Conservation (phyloP, 2,888 invertebrate genomes). For the Sturmia bella region DNA sequence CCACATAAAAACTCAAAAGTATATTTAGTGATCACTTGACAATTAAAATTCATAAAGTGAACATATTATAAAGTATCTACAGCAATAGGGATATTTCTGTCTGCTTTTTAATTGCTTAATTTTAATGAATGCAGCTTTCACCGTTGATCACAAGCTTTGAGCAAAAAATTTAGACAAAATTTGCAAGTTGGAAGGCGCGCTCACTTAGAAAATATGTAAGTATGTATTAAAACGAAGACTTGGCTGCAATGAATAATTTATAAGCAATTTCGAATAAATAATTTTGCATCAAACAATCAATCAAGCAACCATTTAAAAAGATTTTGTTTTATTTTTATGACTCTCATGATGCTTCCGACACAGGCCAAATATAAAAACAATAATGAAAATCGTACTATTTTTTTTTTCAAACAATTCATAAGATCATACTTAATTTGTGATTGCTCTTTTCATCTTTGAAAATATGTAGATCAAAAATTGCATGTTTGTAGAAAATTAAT, state of each 20-base stretch:
- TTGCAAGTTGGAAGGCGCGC: too few relatives aligned
- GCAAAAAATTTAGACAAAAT: too few relatives aligned
- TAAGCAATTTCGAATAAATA: constrained; percentile 17
- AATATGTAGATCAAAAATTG: not conserved
- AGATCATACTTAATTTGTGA: constrained; percentile 7
- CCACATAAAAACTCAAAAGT: too few relatives aligned
- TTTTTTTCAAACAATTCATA: constrained; percentile 1
- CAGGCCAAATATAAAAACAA: constrained; percentile 28
- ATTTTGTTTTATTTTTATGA: constrained; percentile 13
- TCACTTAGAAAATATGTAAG: too few relatives aligned
- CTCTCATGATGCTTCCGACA: not conserved
- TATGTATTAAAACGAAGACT: constrained; percentile 5
- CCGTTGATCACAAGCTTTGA: too few relatives aligned
- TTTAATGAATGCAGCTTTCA: not conserved
- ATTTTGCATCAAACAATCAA: constrained; percentile 25
- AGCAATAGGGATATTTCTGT: too few relatives aligned
- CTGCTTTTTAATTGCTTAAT: constrained; percentile 7
- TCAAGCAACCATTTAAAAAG: constrained; percentile 17
- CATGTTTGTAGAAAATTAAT: constrained; percentile 15
- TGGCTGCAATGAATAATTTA: constrained; percentile 26
- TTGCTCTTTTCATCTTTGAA: not conserved
- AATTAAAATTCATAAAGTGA: too few relatives aligned
- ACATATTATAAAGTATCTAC: too few relatives aligned
- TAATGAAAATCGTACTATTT: not conserved
- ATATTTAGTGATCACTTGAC: too few relatives aligned